Evolutionary conservation across 2,113 vertebrate species (phyloP), one percentile per base, ranked within the genome.

Genomic region (Gymnorhina tibicen): DNA sequence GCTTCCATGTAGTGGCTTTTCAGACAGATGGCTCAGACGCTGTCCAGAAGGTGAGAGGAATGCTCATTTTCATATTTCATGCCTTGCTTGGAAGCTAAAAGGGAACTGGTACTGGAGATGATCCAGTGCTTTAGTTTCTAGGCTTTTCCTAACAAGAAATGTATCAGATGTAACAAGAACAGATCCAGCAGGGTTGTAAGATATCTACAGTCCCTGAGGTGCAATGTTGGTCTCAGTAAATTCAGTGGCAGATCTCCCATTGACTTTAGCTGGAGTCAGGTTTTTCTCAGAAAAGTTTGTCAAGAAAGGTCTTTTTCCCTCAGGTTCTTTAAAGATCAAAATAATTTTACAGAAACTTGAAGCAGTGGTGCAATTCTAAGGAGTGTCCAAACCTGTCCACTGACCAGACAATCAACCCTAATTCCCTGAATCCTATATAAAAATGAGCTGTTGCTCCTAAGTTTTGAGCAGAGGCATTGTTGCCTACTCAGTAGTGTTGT

Each of bases 51-150:
- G 73, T 85, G 53, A 82, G 60, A 82, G 64, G 27, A 52, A 28
- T 53, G n/a, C 8, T 90, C 66, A 17, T 76, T 90, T 95, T 76
- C 39, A 1, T 72, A 50, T 79, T 83, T 85, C 26, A 41, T 85
- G 58, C 53, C 55, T 93, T 88, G 3, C 74, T 87, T 79, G 56
- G 56, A 93, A 93, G 19, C 44, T 76, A 49, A 85, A 82, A 76
- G 24, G 16, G 35, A 85, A 50, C 35, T 62, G 28, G 7, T 59
- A 62, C 67, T 85, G 53, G 59, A 74, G 41, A 80, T 2, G 23
- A 88, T 80, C 46, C 75, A 83, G 24, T 28, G 28, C 44, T 94
- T 90, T 69, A 49, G n/a, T 17, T 95, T 26, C 62, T 83, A 1
- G 35, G 21, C 62, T 93, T 91, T 80, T 62, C 53, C 32, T 76